These are phyloP conservation scores for Ailuropoda melanoleuca DNA, from an alignment of 2,113 vertebrate genomes.

Conservation along the genomic window DNA sequence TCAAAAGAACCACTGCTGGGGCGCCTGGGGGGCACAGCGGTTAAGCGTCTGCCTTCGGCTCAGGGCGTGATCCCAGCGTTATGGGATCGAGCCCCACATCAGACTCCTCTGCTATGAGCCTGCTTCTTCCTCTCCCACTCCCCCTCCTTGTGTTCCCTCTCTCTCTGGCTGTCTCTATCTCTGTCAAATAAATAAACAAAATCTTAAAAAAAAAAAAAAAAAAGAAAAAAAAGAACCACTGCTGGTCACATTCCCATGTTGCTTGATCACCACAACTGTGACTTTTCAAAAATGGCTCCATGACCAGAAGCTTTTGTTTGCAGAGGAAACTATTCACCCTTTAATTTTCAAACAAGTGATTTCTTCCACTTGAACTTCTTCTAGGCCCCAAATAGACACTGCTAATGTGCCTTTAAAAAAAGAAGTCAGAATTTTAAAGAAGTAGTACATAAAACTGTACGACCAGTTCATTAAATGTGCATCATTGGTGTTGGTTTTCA, in stretches of 20 bases:
- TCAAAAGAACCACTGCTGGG: not conserved
- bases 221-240: not conserved
- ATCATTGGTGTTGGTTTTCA: conserved; percentile 51
- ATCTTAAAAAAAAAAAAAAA: no score
- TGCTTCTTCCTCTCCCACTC: no score
- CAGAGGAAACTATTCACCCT: not conserved
- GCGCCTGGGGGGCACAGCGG: no score
- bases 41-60: no score
- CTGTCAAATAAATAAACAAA: no score
- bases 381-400: not conserved
- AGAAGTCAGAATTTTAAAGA: conserved; percentile 22
- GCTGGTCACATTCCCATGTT: not conserved
- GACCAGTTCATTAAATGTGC: conserved; percentile 36
- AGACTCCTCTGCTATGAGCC: no score
- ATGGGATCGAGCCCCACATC: no score
- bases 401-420: not conserved
- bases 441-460: not conserved
- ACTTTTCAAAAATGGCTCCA: not conserved
- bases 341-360: not conserved
- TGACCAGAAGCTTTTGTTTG: not conserved
- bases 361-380: not conserved
- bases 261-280: not conserved
- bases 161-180: no score
- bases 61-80: no score
- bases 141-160: no score